Base-by-base conservation (phyloP, 2,113 vertebrate species). In the Tachycineta bicolor region DNA sequence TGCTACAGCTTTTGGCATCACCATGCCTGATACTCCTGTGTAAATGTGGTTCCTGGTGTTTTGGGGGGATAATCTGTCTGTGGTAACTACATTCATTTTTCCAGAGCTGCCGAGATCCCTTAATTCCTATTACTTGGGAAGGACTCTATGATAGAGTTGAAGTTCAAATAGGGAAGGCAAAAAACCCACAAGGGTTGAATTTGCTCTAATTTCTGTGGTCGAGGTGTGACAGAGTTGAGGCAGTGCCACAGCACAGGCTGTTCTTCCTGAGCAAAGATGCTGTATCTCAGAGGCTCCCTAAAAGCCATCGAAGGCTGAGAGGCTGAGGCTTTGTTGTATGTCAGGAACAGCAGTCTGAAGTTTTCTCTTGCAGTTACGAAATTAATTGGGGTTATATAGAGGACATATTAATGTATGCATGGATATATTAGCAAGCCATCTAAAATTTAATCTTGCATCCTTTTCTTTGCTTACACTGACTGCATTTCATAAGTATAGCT, bases 361-460 rank as follows among this genome's bases (percentile, higher is more conserved):
- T 86, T 94, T 86, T 81, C 60, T 95, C 60, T 77, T 37, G 43
- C 56, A 91, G 67, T 55, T 73, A 22, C 39, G 74, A 47, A 89
- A 93, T 90, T 96, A 96, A 96, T 96, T 96, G 87, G 90, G 94
- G 95, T 96, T 91, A 91, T 63, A 44, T 26, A 80, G 82, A 94
- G 85, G 94, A 92, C 92, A 64, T 83, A 74, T 41, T 96, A 83
- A 94, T 86, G n/a, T 92, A 95, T 89, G 85, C 92, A 69, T 50
- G 24, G 86, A 33, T 68, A 74, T 94, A 87, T 90, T 93, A 95
- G 39, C 80, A 78, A 89, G 49, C 37, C 83, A 78, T 78, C 90
- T 82, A 89, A 92, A 93, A 92, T 83, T 71, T 90, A 83, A 90
- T 93, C 90, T 96, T 80, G 53, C 62, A 81, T 89, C 76, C 64